Evolutionary conservation across 2,113 vertebrate species (phyloP).

Genomic region (Microcebus lehilahytsara): DNA sequence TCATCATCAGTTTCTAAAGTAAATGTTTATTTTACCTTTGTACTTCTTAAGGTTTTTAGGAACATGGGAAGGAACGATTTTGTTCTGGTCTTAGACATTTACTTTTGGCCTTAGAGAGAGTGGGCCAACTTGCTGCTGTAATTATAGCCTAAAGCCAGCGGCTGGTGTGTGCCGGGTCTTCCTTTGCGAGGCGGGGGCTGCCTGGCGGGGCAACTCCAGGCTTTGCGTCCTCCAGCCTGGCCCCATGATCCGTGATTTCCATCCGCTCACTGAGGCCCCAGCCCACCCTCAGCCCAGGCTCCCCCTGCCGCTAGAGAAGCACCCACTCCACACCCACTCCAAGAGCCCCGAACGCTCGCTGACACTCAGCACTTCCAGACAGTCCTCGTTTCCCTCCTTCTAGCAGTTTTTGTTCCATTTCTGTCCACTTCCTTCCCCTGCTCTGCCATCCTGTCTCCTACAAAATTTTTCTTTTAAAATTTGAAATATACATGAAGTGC

Average conservation of each 20-base stretch:
- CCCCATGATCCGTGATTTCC: background rate
- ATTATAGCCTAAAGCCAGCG: background rate
- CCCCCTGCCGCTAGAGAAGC: background rate
- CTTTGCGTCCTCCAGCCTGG: background rate
- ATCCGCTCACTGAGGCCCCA: too few species aligned
- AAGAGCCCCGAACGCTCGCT: background rate
- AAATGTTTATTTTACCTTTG: constrained; percentile 42
- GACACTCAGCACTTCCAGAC: background rate
- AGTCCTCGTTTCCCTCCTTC: background rate
- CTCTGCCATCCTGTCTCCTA: background rate
- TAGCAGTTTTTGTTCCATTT: background rate
- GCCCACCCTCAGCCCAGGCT: background rate
- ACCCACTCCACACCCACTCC: too few species aligned
- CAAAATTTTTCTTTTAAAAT: too few species aligned
- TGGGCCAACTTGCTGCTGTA: background rate
- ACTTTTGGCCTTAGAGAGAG: background rate
- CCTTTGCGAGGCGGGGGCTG: background rate
- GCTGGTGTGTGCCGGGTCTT: background rate
- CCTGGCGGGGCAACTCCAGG: background rate
- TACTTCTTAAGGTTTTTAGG: constrained; percentile 33
- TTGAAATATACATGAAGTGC: background rate
- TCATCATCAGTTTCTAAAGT: constrained; percentile 43
- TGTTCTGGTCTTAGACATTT: background rate
- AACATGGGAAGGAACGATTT: constrained; percentile 10
- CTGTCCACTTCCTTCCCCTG: background rate